phyloP scores from a whole-genome alignment of 2,113 vertebrate species.

The Neomonachus schauinslandi region DNA sequence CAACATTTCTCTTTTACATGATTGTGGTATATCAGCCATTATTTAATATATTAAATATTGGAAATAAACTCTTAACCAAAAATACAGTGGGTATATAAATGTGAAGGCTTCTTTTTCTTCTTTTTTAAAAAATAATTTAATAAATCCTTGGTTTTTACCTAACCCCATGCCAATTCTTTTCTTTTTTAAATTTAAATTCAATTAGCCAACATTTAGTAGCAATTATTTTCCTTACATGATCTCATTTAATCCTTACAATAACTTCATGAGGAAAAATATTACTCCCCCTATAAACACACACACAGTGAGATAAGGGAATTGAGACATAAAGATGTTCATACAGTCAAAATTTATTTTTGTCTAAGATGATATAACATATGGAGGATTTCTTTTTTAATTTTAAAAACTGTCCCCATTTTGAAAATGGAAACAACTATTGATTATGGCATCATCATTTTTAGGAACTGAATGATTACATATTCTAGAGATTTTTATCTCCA shows the following conservation, averaged over 20 bases:
- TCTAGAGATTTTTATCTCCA: neutral
- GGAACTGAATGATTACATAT: neutral
- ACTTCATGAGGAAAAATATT: neutral
- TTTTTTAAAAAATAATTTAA: neutral
- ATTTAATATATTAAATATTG: slow-evolving; percentile 8
- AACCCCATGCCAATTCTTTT: neutral
- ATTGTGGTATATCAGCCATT: neutral
- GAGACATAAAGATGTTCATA: neutral
- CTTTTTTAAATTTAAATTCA: neutral
- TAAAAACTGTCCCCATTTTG: neutral
- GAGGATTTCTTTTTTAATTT: neutral
- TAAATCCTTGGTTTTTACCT: neutral
- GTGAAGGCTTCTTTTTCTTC: neutral
- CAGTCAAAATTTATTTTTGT: neutral
- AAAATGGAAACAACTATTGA: neutral
- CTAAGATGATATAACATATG: neutral
- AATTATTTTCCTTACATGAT: neutral
- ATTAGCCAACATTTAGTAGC: neutral
- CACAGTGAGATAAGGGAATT: neutral
- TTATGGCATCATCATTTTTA: neutral
- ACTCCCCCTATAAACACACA: neutral
- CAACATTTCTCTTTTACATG: neutral
- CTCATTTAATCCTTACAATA: neutral
- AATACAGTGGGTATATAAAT: neutral
- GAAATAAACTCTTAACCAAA: neutral